Percentiles rank a stretch among this genome's conserved stretches.
Evolutionary conservation across 2,113 vertebrate genomes (phyloP).

Genomic region (Oncorhynchus nerka): DNA sequence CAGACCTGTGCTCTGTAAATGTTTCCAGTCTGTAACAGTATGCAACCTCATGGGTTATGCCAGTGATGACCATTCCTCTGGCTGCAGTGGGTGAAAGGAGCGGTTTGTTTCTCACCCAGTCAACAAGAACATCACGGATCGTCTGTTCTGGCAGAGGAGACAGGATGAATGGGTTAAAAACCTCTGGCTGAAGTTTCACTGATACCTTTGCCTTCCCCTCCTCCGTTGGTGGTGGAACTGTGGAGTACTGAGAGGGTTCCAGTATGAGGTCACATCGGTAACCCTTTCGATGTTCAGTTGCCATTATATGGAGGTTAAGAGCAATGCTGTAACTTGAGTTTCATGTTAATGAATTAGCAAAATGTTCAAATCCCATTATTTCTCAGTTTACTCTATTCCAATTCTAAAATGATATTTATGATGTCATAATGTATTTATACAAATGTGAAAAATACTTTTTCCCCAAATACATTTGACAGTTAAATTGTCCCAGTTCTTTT

Average conservation of each 20-base stretch:
- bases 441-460: too few species aligned
- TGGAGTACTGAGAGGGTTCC: constrained; percentile 5
- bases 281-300: not conserved
- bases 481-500: too few species aligned
- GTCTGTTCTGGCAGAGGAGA: not conserved
- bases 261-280: constrained; percentile 11
- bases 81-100: not conserved
- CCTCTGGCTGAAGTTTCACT: not conserved
- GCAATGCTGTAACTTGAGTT: not conserved
- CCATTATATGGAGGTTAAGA: not conserved
- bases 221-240: not conserved
- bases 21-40: constrained; percentile 11
- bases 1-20: constrained; percentile 17
- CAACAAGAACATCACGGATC: constrained; percentile 1
- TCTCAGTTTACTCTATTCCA: not conserved
- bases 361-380: too few species aligned
- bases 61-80: constrained; percentile 3
- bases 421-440: not conserved
- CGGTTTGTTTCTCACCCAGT: constrained; percentile 3
- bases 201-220: not conserved
- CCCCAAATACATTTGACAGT: too few species aligned
- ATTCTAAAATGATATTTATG: not conserved
- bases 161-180: not conserved
- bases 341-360: not conserved
- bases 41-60: not conserved